Conservation (phyloP, 1,140 invertebrate species). For the Rhopalosiphum padi region DNA sequence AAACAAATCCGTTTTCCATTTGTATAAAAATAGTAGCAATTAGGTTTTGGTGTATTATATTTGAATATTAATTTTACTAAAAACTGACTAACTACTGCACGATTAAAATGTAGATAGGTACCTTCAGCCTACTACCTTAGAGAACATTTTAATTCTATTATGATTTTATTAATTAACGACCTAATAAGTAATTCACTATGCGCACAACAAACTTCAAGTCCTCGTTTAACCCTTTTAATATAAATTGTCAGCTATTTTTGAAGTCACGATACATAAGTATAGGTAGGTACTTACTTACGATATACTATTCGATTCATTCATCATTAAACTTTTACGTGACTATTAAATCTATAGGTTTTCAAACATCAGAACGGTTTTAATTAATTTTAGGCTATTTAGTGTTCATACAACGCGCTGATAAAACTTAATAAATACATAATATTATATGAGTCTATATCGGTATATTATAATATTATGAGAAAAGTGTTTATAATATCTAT, state of each 20-base stretch:
- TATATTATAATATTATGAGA: not conserved
- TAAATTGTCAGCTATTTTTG: not conserved
- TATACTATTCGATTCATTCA: not conserved
- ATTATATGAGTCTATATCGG: not conserved
- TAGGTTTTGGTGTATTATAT: not conserved
- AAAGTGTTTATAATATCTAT: not conserved
- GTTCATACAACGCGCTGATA: not conserved
- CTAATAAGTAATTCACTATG: not conserved
- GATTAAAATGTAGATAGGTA: not conserved
- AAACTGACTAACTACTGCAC: not conserved
- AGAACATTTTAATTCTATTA: not conserved
- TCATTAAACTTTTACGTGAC: not conserved
- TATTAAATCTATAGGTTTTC: not conserved
- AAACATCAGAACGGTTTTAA: not conserved
- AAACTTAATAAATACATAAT: not conserved
- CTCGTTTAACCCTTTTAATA: not conserved
- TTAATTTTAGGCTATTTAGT: not conserved
- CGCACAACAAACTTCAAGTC: not conserved
- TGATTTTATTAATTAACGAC: not conserved
- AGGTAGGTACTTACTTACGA: not conserved
- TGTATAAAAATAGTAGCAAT: not conserved
- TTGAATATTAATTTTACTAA: not conserved
- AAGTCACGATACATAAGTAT: not conserved
- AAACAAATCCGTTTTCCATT: constrained; percentile 2
- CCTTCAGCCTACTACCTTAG: not conserved